A percentile compares a stretch with the other conserved stretches of the same genome.
phyloP scores from a whole-genome alignment of 2,113 vertebrate species.

The Dromaius novaehollandiae region DNA sequence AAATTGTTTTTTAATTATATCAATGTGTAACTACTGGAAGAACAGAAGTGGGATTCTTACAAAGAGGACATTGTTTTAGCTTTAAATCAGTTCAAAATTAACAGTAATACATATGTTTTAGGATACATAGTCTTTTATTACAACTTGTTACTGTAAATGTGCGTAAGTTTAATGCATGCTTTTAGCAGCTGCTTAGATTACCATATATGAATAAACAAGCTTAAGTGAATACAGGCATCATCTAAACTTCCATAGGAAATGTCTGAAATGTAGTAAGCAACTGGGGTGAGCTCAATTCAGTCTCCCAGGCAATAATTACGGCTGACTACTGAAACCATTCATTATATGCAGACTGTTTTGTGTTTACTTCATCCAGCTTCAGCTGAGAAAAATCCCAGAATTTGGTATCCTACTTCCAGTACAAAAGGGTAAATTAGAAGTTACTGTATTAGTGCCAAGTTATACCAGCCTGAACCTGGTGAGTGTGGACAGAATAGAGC shows the following conservation, averaged over 20 bases:
- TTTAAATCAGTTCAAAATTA: not conserved
- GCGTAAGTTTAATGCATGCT: not conserved
- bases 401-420: not conserved
- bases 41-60: not conserved
- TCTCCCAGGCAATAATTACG: not conserved
- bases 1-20: not conserved
- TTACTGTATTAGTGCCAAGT: conserved; percentile 36
- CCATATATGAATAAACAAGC: not conserved
- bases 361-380: not conserved
- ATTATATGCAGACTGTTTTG: not conserved
- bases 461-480: conserved; percentile 22
- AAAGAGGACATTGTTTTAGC: not conserved
- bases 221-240: not conserved
- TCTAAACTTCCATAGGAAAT: not conserved
- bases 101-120: not conserved
- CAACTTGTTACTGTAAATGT: not conserved
- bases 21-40: not conserved
- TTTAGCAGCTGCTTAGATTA: not conserved
- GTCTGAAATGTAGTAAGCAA: not conserved
- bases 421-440: conserved; percentile 34
- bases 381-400: conserved; percentile 9
- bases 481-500: conserved; percentile 33
- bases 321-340: conserved; percentile 15
- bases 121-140: not conserved
- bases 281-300: not conserved